A percentile compares a stretch with the other conserved stretches of the same genome.
phyloP scores from a whole-genome alignment of 2,888 invertebrate genomes.

The Drosophila algonquin region DNA sequence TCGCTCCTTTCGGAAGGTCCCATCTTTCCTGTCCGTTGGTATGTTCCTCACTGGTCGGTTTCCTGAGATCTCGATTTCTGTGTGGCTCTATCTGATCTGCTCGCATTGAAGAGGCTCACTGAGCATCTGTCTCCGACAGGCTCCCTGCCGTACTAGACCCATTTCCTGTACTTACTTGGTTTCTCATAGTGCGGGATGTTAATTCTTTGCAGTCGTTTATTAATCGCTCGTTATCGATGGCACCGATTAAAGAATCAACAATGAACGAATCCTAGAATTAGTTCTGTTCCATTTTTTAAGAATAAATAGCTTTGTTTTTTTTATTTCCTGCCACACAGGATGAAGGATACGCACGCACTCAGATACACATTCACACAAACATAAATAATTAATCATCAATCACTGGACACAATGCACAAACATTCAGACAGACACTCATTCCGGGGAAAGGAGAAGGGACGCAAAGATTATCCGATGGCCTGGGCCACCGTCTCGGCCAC shows the following conservation, averaged over 20 bases:
- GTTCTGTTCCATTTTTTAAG: neutral
- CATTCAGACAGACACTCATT: constrained; percentile 13
- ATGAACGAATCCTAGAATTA: no score
- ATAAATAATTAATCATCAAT: constrained; percentile 52
- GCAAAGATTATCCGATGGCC: constrained; percentile 44
- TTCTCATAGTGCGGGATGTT: no score
- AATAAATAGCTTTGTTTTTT: constrained; percentile 39
- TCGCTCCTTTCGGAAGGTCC: neutral
- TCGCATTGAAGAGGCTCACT: neutral
- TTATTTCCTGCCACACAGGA: constrained; percentile 25
- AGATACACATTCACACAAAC: constrained; percentile 52
- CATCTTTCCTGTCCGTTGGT: neutral
- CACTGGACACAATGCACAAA: constrained; percentile 25
- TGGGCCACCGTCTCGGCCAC: constrained; percentile 80
- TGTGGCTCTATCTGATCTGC: no score
- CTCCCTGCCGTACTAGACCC: neutral
- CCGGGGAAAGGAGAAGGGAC: neutral
- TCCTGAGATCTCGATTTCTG: no score
- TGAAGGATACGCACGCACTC: constrained; percentile 19
- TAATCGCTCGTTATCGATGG: neutral
- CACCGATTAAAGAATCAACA: neutral
- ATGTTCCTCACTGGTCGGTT: no score
- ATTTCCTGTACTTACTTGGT: no score
- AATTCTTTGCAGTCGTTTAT: neutral
- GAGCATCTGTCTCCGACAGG: neutral